Conservation (phyloP, 2,113 vertebrate genomes). For the Camelus dromedarius region DNA sequence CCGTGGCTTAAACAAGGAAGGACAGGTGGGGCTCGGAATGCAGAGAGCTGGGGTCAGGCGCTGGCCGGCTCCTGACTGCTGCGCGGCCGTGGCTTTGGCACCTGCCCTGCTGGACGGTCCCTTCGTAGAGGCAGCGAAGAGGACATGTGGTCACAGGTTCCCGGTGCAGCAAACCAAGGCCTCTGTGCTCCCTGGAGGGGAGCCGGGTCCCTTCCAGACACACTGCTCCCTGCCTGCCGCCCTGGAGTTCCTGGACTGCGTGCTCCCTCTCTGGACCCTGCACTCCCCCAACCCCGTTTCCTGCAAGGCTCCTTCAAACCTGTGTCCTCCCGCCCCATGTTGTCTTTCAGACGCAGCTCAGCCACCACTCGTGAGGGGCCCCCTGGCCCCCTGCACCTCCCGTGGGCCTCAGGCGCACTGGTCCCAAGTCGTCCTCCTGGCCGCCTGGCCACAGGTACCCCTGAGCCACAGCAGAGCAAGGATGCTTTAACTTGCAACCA, state of each 20-base stretch:
- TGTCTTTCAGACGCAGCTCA: neutral
- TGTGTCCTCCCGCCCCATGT: rapidly evolving
- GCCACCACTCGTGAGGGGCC: neutral
- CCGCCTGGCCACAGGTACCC: rapidly evolving
- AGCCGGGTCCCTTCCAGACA: rapidly evolving
- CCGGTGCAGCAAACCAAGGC: neutral
- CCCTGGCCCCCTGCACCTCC: rapidly evolving
- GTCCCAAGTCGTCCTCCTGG: neutral
- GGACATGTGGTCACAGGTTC: neutral
- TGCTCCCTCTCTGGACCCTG: rapidly evolving
- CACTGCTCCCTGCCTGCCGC: neutral
- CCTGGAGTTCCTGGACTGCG: neutral
- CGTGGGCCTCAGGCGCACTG: too few relatives aligned
- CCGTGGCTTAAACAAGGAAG: neutral
- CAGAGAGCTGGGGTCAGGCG: neutral
- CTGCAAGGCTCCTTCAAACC: too few relatives aligned
- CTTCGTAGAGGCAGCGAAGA: neutral
- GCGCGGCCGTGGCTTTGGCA: neutral
- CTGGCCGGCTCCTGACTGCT: neutral
- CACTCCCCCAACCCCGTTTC: neutral
- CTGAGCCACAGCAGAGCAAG: neutral
- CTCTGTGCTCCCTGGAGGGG: neutral
- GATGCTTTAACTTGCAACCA: neutral
- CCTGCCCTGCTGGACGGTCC: neutral
- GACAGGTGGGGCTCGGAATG: neutral